phyloP scores from a whole-genome alignment of 1,140 invertebrate genomes.

The Saccostrea echinata region DNA sequence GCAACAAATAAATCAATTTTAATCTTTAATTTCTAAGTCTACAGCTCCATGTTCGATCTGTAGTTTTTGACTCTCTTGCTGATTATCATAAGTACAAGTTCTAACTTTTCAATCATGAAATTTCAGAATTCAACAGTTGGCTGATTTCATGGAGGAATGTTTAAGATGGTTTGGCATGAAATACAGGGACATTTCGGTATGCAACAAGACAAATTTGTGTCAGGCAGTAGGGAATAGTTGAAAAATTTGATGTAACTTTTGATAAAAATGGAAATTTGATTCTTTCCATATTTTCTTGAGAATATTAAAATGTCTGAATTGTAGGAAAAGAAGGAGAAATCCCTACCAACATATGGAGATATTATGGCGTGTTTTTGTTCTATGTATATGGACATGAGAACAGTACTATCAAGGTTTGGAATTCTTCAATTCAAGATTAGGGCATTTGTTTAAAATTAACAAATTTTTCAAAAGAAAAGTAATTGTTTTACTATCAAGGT shows the following conservation, averaged over 20 bases:
- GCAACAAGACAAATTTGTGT: neutral
- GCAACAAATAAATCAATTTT: neutral
- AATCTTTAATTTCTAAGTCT: neutral
- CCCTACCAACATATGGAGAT: slow-evolving; percentile 48
- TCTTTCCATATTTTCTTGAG: neutral
- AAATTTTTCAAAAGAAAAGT: too few relatives aligned
- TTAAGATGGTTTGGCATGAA: neutral
- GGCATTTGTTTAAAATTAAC: too few relatives aligned
- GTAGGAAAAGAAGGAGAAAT: neutral
- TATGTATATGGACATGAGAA: slow-evolving; percentile 51
- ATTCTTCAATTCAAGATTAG: too few relatives aligned
- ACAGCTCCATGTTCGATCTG: too few relatives aligned
- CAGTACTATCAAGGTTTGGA: slow-evolving; percentile 44
- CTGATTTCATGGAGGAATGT: neutral
- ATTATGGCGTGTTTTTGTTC: slow-evolving; percentile 50
- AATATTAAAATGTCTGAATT: neutral
- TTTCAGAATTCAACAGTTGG: slow-evolving; percentile 14
- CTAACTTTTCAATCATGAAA: neutral
- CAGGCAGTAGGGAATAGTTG: neutral
- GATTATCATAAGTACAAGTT: too few relatives aligned
- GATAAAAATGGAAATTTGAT: neutral
- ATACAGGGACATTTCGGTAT: neutral
- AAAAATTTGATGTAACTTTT: neutral
- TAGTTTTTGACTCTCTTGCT: too few relatives aligned
- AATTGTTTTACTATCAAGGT: slow-evolving; percentile 50